Conservation (phyloP, 1,140 invertebrate species). For the Solen grandis region DNA sequence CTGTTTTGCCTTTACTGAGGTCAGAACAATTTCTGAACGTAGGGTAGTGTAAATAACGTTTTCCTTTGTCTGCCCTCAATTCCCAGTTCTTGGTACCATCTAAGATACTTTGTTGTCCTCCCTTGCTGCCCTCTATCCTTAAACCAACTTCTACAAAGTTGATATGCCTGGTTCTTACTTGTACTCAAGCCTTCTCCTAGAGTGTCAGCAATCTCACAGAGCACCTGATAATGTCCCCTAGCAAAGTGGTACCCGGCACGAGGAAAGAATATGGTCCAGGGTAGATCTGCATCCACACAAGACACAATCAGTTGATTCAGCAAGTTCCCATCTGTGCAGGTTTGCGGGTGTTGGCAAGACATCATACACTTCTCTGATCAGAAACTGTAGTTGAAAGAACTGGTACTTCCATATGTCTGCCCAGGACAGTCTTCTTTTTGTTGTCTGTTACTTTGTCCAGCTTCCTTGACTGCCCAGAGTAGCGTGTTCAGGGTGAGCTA, state of each 20-base stretch:
- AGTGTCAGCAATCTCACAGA: neutral
- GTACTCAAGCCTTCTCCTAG: neutral
- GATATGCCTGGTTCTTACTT: neutral
- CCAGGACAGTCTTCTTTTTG: too few relatives aligned
- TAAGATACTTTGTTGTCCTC: too few relatives aligned
- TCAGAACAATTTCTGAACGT: slow-evolving; percentile 4
- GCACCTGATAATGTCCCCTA: slow-evolving; percentile 24
- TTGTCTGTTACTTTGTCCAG: too few relatives aligned
- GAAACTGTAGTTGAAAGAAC: neutral
- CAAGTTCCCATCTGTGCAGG: neutral
- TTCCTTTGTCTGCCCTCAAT: neutral
- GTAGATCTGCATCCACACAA: slow-evolving; percentile 20
- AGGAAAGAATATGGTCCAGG: slow-evolving; percentile 14
- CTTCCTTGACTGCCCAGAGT: too few relatives aligned
- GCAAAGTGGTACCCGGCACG: slow-evolving; percentile 10
- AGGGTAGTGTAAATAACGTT: slow-evolving; percentile 18
- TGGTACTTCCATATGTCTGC: too few relatives aligned
- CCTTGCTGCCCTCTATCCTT: neutral
- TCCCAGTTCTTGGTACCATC: too few relatives aligned
- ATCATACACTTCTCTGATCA: slow-evolving; percentile 3
- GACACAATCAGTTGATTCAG: slow-evolving; percentile 2
- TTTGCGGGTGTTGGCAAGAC: too few relatives aligned
- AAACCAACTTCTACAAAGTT: neutral
- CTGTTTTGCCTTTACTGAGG: neutral
- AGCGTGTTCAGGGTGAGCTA: too few relatives aligned